Conservation (phyloP, 2,113 vertebrate species). For the Aplodontia rufa region DNA sequence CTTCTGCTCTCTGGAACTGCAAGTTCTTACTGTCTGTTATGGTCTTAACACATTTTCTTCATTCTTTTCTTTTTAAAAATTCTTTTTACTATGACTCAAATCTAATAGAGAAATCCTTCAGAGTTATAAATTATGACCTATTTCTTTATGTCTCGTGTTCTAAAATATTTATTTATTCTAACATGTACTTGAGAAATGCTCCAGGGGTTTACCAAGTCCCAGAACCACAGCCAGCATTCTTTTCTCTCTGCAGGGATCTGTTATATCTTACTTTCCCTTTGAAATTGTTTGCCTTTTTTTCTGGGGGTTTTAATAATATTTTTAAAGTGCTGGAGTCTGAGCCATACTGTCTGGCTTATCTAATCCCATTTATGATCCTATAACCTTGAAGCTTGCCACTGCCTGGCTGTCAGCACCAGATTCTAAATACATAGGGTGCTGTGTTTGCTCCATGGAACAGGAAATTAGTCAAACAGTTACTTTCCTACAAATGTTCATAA, state of each 20-base stretch:
- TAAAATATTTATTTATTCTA: slow-evolving; percentile 51
- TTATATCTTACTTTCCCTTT: slow-evolving; percentile 3
- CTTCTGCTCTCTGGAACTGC: slow-evolving; percentile 66
- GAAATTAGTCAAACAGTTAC: slow-evolving; percentile 83
- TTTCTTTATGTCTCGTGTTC: slow-evolving; percentile 44
- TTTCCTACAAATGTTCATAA: slow-evolving; percentile 85
- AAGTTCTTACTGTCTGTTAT: slow-evolving; percentile 67
- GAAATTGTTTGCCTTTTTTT: slow-evolving; percentile 72
- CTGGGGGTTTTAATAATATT: slow-evolving; percentile 64
- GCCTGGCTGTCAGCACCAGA: slow-evolving; percentile 77
- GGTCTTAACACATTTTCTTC: slow-evolving; percentile 9
- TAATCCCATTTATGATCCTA: slow-evolving; percentile 84
- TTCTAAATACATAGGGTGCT: slow-evolving; percentile 74
- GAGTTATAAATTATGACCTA: slow-evolving; percentile 8
- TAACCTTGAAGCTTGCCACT: slow-evolving; percentile 72
- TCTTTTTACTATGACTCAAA: slow-evolving; percentile 30
- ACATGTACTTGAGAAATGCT: not conserved
- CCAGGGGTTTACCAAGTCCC: not conserved
- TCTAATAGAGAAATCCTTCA: slow-evolving; percentile 57
- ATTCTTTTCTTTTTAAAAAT: not conserved
- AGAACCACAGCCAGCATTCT: not conserved
- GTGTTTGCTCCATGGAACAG: slow-evolving; percentile 78
- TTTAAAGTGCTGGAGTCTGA: slow-evolving; percentile 61
- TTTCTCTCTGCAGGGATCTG: not conserved
- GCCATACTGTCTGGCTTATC: slow-evolving; percentile 76